Evolutionary conservation across 2,888 invertebrate genomes (phyloP).

Genomic region (Strigamia transsilvanica): DNA sequence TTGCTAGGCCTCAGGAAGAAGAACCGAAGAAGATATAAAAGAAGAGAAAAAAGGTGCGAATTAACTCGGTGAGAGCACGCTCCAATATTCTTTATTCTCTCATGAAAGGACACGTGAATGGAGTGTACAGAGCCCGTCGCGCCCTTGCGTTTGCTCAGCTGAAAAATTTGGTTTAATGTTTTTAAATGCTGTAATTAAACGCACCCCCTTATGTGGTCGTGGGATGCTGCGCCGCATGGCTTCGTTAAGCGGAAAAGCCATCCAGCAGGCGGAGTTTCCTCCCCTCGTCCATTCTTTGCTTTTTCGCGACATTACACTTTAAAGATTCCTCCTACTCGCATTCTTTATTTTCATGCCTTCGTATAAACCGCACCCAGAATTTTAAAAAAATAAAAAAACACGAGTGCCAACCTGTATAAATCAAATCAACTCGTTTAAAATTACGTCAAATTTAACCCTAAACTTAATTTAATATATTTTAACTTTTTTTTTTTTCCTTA

Average conservation of each 20-base stretch:
- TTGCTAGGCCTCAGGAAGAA: background rate
- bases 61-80: slow-evolving; percentile 26
- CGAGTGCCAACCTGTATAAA: slow-evolving; percentile 12
- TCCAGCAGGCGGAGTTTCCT: slow-evolving; percentile 44
- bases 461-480: no score
- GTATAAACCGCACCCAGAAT: background rate
- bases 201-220: slow-evolving; percentile 42
- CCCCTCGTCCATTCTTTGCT: slow-evolving; percentile 44
- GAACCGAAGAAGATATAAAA: background rate
- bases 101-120: slow-evolving; percentile 20
- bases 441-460: background rate
- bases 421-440: background rate
- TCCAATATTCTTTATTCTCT: slow-evolving; percentile 20
- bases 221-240: slow-evolving; percentile 36
- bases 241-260: slow-evolving; percentile 44
- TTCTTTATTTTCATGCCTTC: slow-evolving; percentile 34
- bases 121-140: slow-evolving; percentile 15
- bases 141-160: slow-evolving; percentile 34
- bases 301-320: slow-evolving; percentile 44
- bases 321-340: slow-evolving; percentile 22
- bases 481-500: no score
- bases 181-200: slow-evolving; percentile 44
- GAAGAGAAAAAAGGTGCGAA: slow-evolving; percentile 24
- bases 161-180: slow-evolving; percentile 42
- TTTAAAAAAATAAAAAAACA: background rate